Evolutionary conservation across 2,888 invertebrate genomes (phyloP).

Genomic region (Nineta flava): DNA sequence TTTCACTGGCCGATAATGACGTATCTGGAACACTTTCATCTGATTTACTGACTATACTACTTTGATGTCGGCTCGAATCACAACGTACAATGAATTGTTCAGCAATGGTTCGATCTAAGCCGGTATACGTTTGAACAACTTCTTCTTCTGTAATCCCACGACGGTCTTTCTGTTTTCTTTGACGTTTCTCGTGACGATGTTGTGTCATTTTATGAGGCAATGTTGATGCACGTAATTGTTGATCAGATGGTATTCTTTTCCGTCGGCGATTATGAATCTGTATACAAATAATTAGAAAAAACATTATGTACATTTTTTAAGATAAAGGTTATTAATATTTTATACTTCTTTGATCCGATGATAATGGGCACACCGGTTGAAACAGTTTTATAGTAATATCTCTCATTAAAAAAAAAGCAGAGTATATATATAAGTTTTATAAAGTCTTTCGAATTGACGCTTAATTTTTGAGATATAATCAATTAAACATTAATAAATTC

Average conservation of each 20-base stretch:
- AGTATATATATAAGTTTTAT: too few species aligned
- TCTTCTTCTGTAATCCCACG: conserved; percentile 33
- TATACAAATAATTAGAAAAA: background rate
- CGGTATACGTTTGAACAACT: conserved; percentile 41
- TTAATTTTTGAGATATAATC: too few species aligned
- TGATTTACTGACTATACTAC: conserved; percentile 20
- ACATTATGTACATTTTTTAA: background rate
- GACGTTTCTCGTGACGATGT: conserved; percentile 14
- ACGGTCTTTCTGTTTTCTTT: conserved; percentile 4
- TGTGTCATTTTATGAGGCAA: conserved; percentile 17
- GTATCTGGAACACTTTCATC: conserved; percentile 11
- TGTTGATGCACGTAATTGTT: conserved; percentile 12
- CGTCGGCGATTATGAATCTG: conserved; percentile 21
- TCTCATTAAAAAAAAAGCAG: too few species aligned
- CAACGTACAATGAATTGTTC: conserved; percentile 47
- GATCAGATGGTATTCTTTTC: conserved; percentile 18
- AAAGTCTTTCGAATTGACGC: too few species aligned
- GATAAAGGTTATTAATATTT: too few species aligned
- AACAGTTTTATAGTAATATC: too few species aligned
- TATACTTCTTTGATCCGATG: too few species aligned
- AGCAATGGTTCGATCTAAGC: conserved; percentile 42
- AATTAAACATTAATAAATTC: too few species aligned
- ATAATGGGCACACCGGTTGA: too few species aligned
- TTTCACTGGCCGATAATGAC: conserved; percentile 14
- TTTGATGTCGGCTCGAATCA: conserved; percentile 32